Percentiles rank a stretch among this genome's conserved stretches.
Evolutionary conservation across 1,140 invertebrate genomes (phyloP).

Genomic region (Leptinotarsa undecemlineata): DNA sequence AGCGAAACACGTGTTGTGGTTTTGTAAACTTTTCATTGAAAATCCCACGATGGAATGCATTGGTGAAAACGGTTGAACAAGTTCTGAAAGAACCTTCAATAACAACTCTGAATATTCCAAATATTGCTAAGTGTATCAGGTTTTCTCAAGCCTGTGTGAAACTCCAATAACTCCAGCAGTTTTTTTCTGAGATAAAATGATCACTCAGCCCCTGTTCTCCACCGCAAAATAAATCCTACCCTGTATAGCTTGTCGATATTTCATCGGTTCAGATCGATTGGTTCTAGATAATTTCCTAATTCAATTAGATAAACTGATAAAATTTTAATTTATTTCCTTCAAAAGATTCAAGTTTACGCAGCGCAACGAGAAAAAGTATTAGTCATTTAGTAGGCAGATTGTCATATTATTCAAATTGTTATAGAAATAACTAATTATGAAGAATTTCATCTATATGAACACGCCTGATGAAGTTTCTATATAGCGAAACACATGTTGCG

Average conservation of each 20-base stretch:
- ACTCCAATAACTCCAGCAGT: neutral
- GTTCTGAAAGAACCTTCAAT: too few species aligned
- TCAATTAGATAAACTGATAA: slow-evolving; percentile 24
- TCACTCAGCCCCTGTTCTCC: neutral
- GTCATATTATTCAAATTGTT: too few species aligned
- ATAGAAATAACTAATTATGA: too few species aligned
- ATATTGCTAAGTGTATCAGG: neutral
- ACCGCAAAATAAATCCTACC: neutral
- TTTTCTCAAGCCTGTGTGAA: neutral
- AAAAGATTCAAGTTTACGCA: neutral
- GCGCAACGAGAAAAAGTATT: neutral
- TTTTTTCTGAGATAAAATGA: neutral
- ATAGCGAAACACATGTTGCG: too few species aligned
- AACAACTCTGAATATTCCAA: neutral
- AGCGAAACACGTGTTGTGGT: too few species aligned
- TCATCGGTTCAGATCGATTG: neutral
- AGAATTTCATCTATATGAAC: too few species aligned
- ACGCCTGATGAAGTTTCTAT: too few species aligned
- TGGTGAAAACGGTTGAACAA: neutral
- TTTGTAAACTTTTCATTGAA: too few species aligned
- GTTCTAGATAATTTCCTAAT: slow-evolving; percentile 19
- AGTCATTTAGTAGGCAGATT: too few species aligned
- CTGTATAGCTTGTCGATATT: neutral
- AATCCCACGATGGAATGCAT: neutral
- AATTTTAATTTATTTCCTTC: slow-evolving; percentile 14